Evolutionary conservation across 2,113 vertebrate species (phyloP), one percentile per base, ranked within the genome.

Genomic region (Marmota monax): DNA sequence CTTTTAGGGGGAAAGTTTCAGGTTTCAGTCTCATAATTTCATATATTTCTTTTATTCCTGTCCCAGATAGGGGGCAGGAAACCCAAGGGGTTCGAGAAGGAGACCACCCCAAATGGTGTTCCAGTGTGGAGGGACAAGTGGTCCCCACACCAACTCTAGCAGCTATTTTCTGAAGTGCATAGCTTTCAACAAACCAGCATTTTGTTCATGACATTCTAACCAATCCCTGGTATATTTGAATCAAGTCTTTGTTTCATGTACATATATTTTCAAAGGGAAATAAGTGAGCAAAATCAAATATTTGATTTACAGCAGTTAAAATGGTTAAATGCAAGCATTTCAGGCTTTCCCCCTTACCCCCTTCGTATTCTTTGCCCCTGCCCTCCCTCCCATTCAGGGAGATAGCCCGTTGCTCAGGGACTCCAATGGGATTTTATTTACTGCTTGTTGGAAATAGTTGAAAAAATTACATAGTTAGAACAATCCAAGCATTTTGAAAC

Each of bases 401-500:
- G 93, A 96, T 90, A 90, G 79, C 45, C 67, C 56, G 25, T 80
- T 76, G 72, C 65, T 69, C 80, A 74, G 73, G 69, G 74, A 85
- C 61, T 56, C 94, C 61, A 73, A 42, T 76, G 69, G 82, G 95
- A 53, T 90, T 96, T 96, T 88, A 95, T 96, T 97, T 96, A 94
- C 95, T 92, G 95, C 94, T 29, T 93, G 84, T 70, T 97, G 93
- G 96, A 96, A 97, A 97, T 69, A 95, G 88, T 93, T 97, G 88
- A 39, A 58, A 76, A 77, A 85, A 89, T 58, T 69, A 65, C 12
- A 20, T 45, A 85, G 67, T 94, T 83, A 92, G 93, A 96, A 96
- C 79, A 96, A 91, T 95, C 93, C 88, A 93, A 97, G 76, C 76
- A 83, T 97, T 98, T 94, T 97, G 92, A 94, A 97, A 97, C 92